Evolutionary conservation across 2,797 vertebrate species (phyloP).

Genomic region (Gobionotothen gibberifrons): DNA sequence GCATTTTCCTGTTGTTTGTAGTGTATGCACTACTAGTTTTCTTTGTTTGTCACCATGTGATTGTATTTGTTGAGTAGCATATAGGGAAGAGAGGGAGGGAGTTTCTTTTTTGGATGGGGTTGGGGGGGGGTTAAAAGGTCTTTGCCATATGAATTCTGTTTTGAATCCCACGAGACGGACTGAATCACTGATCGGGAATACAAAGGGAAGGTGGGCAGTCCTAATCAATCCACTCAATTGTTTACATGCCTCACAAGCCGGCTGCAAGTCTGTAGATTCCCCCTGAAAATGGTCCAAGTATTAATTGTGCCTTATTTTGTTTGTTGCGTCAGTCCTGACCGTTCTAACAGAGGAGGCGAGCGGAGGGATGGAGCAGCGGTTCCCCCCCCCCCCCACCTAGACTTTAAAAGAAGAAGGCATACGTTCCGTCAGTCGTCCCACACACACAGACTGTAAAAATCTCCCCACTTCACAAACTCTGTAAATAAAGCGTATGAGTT

Average conservation of each 20-base stretch:
- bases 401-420: conserved; percentile 81
- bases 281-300: conserved; percentile 84
- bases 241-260: conserved; percentile 83
- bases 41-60: conserved; percentile 83
- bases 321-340: conserved; percentile 88
- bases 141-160: conserved; percentile 67
- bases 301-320: conserved; percentile 99
- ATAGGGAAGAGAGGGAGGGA: conserved; percentile 36
- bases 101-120: conserved; percentile 1
- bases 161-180: conserved; percentile 71
- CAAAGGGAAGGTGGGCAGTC: conserved; percentile 80
- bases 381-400: conserved; percentile 77
- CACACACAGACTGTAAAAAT: conserved; percentile 82
- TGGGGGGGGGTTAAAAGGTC: conserved; percentile 38
- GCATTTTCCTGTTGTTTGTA: conserved; percentile 77
- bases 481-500: conserved; percentile 91
- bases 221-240: conserved; percentile 77
- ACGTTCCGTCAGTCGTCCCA: conserved; percentile 73
- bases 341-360: conserved; percentile 65
- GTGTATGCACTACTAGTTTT: conserved; percentile 81
- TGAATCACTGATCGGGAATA: conserved; percentile 68
- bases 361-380: conserved; percentile 63
- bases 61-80: conserved; percentile 78
- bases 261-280: conserved; percentile 85
- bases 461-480: conserved; percentile 86